These are phyloP conservation scores for Hyposoter dolosus DNA, from an alignment of 2,888 invertebrate genomes.

Conservation along the genomic window DNA sequence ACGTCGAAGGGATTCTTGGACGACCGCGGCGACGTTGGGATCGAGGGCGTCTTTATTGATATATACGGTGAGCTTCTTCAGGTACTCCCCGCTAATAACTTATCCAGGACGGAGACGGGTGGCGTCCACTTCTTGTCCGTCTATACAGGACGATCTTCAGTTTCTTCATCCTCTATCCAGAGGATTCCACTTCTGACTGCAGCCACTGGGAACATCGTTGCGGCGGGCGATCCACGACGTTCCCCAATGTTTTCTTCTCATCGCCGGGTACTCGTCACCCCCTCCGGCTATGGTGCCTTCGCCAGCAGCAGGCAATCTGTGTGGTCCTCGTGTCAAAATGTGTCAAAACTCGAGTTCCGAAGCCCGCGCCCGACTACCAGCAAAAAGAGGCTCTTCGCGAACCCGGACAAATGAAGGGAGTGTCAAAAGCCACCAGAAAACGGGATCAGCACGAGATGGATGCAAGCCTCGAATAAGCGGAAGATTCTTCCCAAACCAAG, in stretches of 20 bases:
- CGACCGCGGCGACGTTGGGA: slow-evolving; percentile 41
- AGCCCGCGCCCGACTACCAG: slow-evolving; percentile 65
- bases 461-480: background rate
- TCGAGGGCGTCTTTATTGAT: slow-evolving; percentile 77
- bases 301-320: slow-evolving; percentile 76
- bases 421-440: slow-evolving; percentile 30
- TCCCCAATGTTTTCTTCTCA: slow-evolving; percentile 77
- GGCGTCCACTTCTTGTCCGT: slow-evolving; percentile 81
- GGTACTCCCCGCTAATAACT: slow-evolving; percentile 81
- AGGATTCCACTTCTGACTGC: slow-evolving; percentile 2
- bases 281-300: slow-evolving; percentile 26
- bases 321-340: slow-evolving; percentile 84
- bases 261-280: slow-evolving; percentile 71
- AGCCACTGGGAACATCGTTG: slow-evolving; percentile 33
- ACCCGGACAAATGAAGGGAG: slow-evolving; percentile 80
- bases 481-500: background rate
- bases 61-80: slow-evolving; percentile 75
- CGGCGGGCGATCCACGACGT: slow-evolving; percentile 65
- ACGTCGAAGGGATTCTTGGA: slow-evolving; percentile 70
- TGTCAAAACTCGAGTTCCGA: slow-evolving; percentile 83
- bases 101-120: slow-evolving; percentile 78
- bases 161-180: slow-evolving; percentile 40
- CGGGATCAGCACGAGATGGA: background rate
- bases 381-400: slow-evolving; percentile 77
- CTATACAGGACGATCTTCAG: slow-evolving; percentile 74